Evolutionary conservation across 2,888 invertebrate species (phyloP), one percentile per base, ranked within the genome.

Genomic region (Drosophila eohydei): DNA sequence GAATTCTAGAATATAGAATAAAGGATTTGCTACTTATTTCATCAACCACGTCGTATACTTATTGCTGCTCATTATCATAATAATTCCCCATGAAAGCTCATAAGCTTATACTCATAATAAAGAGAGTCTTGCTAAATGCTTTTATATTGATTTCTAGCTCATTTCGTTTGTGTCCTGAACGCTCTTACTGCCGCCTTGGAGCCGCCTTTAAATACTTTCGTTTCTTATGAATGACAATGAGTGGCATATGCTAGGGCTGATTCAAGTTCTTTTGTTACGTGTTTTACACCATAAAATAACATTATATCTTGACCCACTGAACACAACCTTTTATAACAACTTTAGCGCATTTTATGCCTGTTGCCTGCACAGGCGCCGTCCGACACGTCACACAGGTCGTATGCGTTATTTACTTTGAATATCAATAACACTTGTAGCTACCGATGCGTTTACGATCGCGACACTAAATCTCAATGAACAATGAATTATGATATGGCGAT

Each of bases 381-480:
- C n/a, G 28, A 69, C 76, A 51, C 55, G 66, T 44, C 59, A 21
- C 30, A 69, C 76, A 51, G 41, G 63, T 38, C 65, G 72, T 61
- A 69, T 75, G 58, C 73, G 40, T 69, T 52, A 69, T 73, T 58
- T 59, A 64, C 74, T 74, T 74, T 74, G 63, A 78, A 78, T 78
- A 72, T 78, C 79, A 68, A 73, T 78, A 78, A 73, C 50, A 34
- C 73, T 68, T 75, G 62, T 26, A 6, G 56, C 51, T 30, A 51
- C 16, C 30, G 54, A 54, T 21, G 64, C 16, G 36, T 74, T 78
- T 71, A 78, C 72, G 62, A 44, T 16, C 34, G 41, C 65, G 74
- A 32, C 48, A 71, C 78, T 74, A 68, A 78, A 75, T 71, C 68
- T 55, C 76, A 72, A 75, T 75, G 75, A 58, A 63, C 68, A 64